Evolutionary conservation across 2,888 invertebrate species (phyloP), one percentile per base, ranked within the genome.

Genomic region (Busseola fusca): DNA sequence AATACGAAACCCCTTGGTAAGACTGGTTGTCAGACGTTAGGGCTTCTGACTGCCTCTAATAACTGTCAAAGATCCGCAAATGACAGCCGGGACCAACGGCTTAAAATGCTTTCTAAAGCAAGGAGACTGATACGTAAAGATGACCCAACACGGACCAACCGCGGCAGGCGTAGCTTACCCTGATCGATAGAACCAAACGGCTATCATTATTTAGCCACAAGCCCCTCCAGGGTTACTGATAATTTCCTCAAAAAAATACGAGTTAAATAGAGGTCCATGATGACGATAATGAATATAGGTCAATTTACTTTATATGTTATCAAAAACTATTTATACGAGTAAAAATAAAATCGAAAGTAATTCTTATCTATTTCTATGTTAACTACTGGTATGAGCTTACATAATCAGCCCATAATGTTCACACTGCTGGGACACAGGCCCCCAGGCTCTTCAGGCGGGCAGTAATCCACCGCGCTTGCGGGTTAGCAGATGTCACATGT

Each of bases 331-430:
- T 74, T 30, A 37, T 54, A 45, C n/a, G 27, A 37, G 16, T 42
- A 21, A 52, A 21, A 62, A 74, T 52, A 25, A n/a, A 52, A 18
- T 30, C 27, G 18, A 27, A 54, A 34, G 0, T 18, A 21, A 21
- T 48, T 37, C 16, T 18, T 25, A 12, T n/a, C 6, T 34, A 40
- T 40, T 59, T 21, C 16, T 42, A 54, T 27, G n/a, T n/a, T n/a
- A 58, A 16, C 18, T 45, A 12, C 30, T 70, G 18, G 16, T 66
- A 30, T 25, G 40, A n/a, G 14, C 30, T 74, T n/a, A n/a, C n/a
- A n/a, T n/a, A n/a, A n/a, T n/a, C n/a, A n/a, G n/a, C n/a, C n/a
- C n/a, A n/a, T n/a, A n/a, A n/a, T n/a, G n/a, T n/a, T n/a, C n/a
- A n/a, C n/a, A n/a, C n/a, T n/a, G n/a, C n/a, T n/a, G n/a, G n/a